Percentiles rank a stretch among this genome's conserved stretches.
phyloP scores from a whole-genome alignment of 2,113 vertebrate genomes.

The Dicentrarchus labrax region DNA sequence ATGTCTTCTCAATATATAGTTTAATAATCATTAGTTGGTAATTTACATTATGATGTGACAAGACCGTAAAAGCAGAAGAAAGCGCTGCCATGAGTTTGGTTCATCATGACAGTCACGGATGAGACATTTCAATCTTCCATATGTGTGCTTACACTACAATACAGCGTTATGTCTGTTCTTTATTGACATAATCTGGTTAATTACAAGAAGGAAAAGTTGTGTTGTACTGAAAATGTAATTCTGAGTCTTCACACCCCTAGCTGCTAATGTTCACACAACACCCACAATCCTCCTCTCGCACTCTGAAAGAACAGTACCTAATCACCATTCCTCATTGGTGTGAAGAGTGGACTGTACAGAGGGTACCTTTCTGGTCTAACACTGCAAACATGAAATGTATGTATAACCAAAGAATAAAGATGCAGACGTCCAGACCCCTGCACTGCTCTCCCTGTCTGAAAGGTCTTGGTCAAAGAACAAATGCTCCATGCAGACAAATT shows the following conservation, averaged over 20 bases:
- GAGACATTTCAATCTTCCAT: neutral
- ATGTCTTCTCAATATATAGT: conserved; percentile 47
- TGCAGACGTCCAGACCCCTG: conserved; percentile 6
- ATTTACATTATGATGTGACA: conserved; percentile 52
- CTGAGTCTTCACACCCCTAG: conserved; percentile 53
- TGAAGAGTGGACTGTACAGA: conserved; percentile 44
- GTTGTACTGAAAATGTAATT: conserved; percentile 46
- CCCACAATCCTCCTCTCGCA: conserved; percentile 57
- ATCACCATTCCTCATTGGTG: conserved; percentile 53
- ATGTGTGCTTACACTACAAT: neutral
- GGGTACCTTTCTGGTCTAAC: conserved; percentile 16
- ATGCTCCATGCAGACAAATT: conserved; percentile 17
- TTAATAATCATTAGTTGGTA: conserved; percentile 57
- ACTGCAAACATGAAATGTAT: conserved; percentile 2
- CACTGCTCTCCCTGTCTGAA: neutral
- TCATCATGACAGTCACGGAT: conserved; percentile 29
- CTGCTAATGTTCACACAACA: conserved; percentile 69
- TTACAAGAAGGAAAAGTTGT: conserved; percentile 34
- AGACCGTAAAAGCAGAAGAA: conserved; percentile 36
- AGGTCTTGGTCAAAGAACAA: neutral
- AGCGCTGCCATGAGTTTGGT: conserved; percentile 19
- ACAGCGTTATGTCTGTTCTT: conserved; percentile 5
- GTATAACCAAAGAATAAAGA: conserved; percentile 2
- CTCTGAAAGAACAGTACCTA: conserved; percentile 53
- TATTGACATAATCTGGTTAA: conserved; percentile 24